Base-by-base conservation (phyloP, 2,797 vertebrate species). In the Cynopterus sphinx region DNA sequence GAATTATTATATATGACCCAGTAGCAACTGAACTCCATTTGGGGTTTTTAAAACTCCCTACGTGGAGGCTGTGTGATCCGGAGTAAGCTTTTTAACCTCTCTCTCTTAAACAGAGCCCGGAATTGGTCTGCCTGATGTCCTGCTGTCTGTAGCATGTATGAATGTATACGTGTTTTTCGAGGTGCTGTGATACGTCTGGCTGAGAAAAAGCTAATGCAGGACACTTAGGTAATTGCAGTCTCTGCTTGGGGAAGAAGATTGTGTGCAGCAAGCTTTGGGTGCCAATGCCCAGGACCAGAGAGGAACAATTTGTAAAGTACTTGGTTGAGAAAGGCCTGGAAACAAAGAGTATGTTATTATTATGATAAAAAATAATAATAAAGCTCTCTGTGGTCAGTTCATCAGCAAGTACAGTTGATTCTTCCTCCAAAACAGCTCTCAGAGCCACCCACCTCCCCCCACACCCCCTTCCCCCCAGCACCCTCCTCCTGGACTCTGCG, bases 391-490 rank as follows among this genome's bases (percentile, higher is more conserved):
- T 22, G 19, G 53, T 22, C 19, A 78, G n/a, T 21, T 43, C 24
- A 26, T 83, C 82, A 63, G 2, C 22, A 26, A 92, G 33, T 41
- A 19, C 13, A 17, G 26, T 9, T n/a, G 61, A 4, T 41, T 53
- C 31, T 51, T 28, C 33, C 9, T 53, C 46, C 28, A 39, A 63
- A 75, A 16, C 49, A 9, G 26, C 28, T 77, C 22, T 95, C 41
- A 15, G 9, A 41, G 51, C 9, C 26, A 12, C 2, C 26, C 33
- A 10, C 41, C 5, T 28, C 33, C 39, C 4, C 0, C 5, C 24
- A 28, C 0, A 0, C 1, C 1, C 10, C 13, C 11, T 2, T 3
- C 5, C 28, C 57, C 33, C 3, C 6, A 33, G 11, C 7, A 2
- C 9, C 21, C 3, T 15, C 1, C 1, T 9, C 15, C 5, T 51